phyloP scores from a whole-genome alignment of 2,113 vertebrate genomes.

The Pelobates fuscus region DNA sequence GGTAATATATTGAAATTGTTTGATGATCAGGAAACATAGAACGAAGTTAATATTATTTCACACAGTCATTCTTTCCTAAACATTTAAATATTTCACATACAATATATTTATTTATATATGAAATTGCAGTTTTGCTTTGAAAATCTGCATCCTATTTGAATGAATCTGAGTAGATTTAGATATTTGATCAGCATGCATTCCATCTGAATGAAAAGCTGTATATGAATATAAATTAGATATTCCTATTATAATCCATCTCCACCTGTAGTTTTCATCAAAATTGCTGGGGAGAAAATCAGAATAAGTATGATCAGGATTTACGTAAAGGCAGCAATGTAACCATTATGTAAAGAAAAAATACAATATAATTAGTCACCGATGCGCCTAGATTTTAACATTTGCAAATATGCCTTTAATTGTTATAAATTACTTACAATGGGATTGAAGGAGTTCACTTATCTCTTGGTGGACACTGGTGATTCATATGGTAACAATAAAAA shows the following conservation, averaged over 20 bases:
- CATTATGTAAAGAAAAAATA: conserved; percentile 62
- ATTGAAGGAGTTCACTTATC: conserved; percentile 58
- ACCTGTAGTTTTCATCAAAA: conserved; percentile 74
- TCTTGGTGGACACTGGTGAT: conserved; percentile 57
- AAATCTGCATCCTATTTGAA: conserved; percentile 72
- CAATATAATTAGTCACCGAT: conserved; percentile 61
- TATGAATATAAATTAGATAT: conserved; percentile 74
- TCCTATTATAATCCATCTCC: conserved; percentile 68
- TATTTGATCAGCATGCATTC: conserved; percentile 68
- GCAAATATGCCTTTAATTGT: conserved; percentile 60
- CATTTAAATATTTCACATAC: conserved; percentile 5
- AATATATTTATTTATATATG: conserved; percentile 41
- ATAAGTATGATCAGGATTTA: conserved; percentile 60
- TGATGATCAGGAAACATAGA: too few relatives aligned
- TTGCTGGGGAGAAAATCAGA: conserved; percentile 61
- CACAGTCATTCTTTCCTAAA: background rate
- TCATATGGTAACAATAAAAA: conserved; percentile 59
- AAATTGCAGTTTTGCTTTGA: conserved; percentile 62
- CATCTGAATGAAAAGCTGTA: conserved; percentile 66
- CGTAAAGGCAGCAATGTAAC: conserved; percentile 61
- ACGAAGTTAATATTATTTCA: background rate
- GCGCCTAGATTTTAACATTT: conserved; percentile 53
- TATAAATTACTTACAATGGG: conserved; percentile 57
- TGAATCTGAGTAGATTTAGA: conserved; percentile 70
- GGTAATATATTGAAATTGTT: background rate